These are phyloP conservation scores for Hemiscyllium ocellatum DNA, from an alignment of 2,113 vertebrate genomes.

Conservation along the genomic window DNA sequence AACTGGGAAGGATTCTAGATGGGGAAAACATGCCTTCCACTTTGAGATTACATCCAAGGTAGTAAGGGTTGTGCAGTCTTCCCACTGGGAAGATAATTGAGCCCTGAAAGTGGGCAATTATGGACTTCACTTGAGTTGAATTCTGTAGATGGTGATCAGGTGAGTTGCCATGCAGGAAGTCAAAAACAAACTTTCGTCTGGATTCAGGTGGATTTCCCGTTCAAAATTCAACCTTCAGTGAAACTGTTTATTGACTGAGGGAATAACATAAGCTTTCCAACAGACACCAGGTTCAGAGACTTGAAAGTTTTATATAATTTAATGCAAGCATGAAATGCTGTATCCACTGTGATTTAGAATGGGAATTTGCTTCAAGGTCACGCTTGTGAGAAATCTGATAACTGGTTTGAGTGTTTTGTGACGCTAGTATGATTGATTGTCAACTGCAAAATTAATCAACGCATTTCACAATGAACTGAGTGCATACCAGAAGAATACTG, in stretches of 20 bases:
- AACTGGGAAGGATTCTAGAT: no score
- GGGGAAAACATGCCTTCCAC: no score
- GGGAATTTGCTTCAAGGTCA: neutral
- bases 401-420: neutral
- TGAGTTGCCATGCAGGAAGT: no score
- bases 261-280: neutral
- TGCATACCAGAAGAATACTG: neutral
- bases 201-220: no score
- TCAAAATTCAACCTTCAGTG: neutral
- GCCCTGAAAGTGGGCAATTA: no score
- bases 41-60: no score
- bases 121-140: no score
- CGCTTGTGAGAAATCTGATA: neutral
- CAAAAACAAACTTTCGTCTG: no score
- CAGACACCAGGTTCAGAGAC: neutral
- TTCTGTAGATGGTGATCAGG: no score
- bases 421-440: neutral
- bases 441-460: neutral
- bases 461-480: conserved; percentile 10
- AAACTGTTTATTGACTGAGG: neutral
- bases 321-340: neutral
- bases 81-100: no score
- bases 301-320: neutral
- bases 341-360: neutral
- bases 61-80: no score